Conservation (phyloP, 2,888 invertebrate species). For the Piscicola geometra region DNA sequence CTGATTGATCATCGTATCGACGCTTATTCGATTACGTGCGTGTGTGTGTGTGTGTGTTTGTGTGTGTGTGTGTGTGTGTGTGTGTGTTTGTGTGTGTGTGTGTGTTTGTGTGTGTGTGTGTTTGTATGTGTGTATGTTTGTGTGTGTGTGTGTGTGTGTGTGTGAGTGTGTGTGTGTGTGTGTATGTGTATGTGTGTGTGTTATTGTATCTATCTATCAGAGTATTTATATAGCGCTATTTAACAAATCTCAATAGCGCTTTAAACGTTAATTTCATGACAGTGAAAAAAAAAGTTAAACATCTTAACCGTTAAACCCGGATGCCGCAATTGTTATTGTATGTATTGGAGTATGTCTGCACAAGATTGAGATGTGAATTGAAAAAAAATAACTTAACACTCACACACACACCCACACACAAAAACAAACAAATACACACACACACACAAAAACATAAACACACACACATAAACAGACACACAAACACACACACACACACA, state of each 20-base stretch:
- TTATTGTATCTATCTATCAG: not conserved
- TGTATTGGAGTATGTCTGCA: too few species aligned
- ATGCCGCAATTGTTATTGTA: too few species aligned
- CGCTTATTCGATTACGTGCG: not conserved
- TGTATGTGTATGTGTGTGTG: constrained; percentile 14
- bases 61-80: constrained; percentile 14
- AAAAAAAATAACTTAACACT: not conserved
- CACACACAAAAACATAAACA: not conserved
- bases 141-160: constrained; percentile 15
- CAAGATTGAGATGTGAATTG: not conserved
- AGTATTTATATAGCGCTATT: too few species aligned
- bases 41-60: not conserved
- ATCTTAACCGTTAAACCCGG: too few species aligned
- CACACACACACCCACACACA: not conserved
- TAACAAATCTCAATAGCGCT: too few species aligned
- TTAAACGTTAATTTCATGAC: too few species aligned
- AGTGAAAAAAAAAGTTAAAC: too few species aligned
- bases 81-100: constrained; percentile 12
- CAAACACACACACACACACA: constrained; percentile 16
- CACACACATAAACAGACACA: constrained; percentile 7
- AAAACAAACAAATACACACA: not conserved
- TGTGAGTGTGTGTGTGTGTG: constrained; percentile 8
- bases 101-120: constrained; percentile 11
- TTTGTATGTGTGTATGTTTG: constrained; percentile 5
- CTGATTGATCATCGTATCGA: too few species aligned